Percentiles rank a stretch among this genome's conserved stretches.
These are phyloP conservation scores for Meloe dianella DNA, from an alignment of 2,888 invertebrate species.

Conservation along the genomic window DNA sequence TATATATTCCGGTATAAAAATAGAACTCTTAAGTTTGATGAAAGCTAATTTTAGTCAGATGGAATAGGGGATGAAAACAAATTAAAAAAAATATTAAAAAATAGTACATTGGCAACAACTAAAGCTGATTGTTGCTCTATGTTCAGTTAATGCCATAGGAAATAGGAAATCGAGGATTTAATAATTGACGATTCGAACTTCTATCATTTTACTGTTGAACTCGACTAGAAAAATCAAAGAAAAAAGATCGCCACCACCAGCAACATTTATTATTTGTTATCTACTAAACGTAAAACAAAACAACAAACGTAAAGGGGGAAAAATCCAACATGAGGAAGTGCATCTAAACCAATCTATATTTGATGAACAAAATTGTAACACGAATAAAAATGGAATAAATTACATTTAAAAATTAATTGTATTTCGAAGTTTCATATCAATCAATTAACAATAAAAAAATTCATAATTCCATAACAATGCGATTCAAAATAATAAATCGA, in stretches of 20 bases:
- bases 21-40: not conserved
- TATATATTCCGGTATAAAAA: not conserved
- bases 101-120: not conserved
- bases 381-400: conserved; percentile 6
- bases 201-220: conserved; percentile 8
- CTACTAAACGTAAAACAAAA: not conserved
- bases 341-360: not conserved
- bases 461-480: conserved; percentile 48
- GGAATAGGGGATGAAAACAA: not conserved
- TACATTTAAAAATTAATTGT: conserved; percentile 6
- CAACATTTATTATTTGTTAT: not conserved
- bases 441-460: conserved; percentile 48
- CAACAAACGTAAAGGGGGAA: not conserved
- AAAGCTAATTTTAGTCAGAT: not conserved
- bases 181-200: conserved; percentile 7
- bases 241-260: not conserved
- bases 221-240: not conserved
- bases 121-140: conserved; percentile 8
- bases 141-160: conserved; percentile 8
- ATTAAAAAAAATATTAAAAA: not conserved
- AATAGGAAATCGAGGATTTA: conserved; percentile 6
- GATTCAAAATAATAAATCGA: conserved; percentile 45
- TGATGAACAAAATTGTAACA: not conserved
- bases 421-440: conserved; percentile 36
- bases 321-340: not conserved